Conservation (phyloP, 2,797 vertebrate species). For the Hylomyscus alleni region DNA sequence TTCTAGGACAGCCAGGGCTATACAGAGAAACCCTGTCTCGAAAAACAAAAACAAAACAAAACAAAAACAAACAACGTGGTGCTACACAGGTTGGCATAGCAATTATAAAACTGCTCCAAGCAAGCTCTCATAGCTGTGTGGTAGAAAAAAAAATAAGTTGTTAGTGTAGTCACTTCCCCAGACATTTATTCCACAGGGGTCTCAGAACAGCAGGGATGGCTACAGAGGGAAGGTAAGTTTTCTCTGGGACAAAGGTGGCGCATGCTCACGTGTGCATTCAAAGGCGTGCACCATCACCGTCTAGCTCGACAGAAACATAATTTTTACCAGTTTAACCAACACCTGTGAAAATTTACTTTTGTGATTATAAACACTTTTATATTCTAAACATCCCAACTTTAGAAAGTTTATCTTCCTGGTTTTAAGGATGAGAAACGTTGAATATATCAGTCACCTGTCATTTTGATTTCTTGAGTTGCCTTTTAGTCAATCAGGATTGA, state of each 20-base stretch:
- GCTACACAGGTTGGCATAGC: neutral
- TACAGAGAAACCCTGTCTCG: no score
- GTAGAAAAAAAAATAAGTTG: neutral
- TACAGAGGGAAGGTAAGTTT: neutral
- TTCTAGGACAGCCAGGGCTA: no score
- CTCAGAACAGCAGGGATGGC: neutral
- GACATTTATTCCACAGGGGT: neutral
- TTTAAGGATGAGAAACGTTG: neutral
- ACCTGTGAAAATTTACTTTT: conserved; percentile 35
- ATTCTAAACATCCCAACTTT: conserved; percentile 6
- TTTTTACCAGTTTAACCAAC: conserved; percentile 31
- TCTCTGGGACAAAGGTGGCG: neutral
- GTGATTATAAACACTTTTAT: conserved; percentile 15
- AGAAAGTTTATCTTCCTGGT: neutral
- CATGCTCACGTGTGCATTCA: neutral
- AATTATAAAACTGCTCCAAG: neutral
- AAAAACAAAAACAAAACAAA: no score
- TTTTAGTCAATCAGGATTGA: neutral
- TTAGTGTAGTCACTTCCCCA: neutral
- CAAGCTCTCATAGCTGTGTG: neutral
- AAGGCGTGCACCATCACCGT: neutral
- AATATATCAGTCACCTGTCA: neutral
- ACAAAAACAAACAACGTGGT: neutral
- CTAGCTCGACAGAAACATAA: neutral
- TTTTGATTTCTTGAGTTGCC: conserved; percentile 6